A percentile compares a stretch with the other conserved stretches of the same genome.
Conservation (phyloP, 2,888 invertebrate species). For the Bibio marci region DNA sequence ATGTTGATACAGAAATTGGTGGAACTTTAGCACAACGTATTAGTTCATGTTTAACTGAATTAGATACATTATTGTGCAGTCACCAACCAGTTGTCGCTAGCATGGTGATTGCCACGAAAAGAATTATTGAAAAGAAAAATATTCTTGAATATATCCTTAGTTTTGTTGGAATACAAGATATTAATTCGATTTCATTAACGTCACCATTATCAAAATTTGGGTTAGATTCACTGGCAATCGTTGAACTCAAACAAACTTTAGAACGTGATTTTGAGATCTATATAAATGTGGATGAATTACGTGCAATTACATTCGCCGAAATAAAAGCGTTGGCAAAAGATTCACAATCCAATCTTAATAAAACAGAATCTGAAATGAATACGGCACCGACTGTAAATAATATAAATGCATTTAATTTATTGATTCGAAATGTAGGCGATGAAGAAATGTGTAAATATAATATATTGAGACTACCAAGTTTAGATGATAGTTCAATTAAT, state of each 20-base stretch:
- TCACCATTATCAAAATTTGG: constrained; percentile 77
- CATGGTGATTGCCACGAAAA: constrained; percentile 78
- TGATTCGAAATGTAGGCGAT: too few species aligned
- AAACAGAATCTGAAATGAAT: constrained; percentile 11
- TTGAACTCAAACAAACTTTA: constrained; percentile 85
- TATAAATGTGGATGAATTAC: constrained; percentile 70
- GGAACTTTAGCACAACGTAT: constrained; percentile 80
- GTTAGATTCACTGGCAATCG: constrained; percentile 94
- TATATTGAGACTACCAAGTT: constrained; percentile 32
- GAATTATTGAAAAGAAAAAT: constrained; percentile 40
- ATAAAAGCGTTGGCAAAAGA: constrained; percentile 13
- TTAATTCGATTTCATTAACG: constrained; percentile 50
- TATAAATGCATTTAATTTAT: constrained; percentile 40
- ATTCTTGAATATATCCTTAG: constrained; percentile 55
- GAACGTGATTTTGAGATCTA: constrained; percentile 80
- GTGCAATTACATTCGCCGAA: constrained; percentile 41
- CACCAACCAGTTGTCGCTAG: constrained; percentile 55
- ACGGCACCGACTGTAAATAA: constrained; percentile 31
- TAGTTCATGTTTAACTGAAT: constrained; percentile 56
- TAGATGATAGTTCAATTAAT: constrained; percentile 10
- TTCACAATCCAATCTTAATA: too few species aligned
- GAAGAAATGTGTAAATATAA: constrained; percentile 37
- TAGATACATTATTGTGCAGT: constrained; percentile 57
- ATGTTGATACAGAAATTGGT: constrained; percentile 48
- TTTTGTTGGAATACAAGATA: constrained; percentile 47